Percentiles rank a stretch among this genome's conserved stretches.
Evolutionary conservation across 2,113 vertebrate species (phyloP).

Genomic region (Gymnobelideus leadbeateri): DNA sequence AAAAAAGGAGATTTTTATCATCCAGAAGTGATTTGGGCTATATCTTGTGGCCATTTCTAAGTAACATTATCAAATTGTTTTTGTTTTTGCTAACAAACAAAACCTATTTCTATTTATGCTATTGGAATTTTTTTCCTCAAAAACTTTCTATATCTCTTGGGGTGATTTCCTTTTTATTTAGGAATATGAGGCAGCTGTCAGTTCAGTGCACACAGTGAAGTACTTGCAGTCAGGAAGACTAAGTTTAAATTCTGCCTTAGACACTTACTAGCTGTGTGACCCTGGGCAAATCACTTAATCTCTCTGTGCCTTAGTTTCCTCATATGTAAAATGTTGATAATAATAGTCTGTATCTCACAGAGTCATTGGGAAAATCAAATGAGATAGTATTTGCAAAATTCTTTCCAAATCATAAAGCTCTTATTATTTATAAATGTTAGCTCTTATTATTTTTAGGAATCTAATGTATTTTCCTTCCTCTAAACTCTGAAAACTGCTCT

Average conservation of each 20-base stretch:
- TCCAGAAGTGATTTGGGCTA: conserved; percentile 59
- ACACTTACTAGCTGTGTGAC: neutral
- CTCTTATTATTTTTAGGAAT: neutral
- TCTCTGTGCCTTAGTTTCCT: neutral
- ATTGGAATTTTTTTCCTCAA: neutral
- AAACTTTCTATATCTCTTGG: neutral
- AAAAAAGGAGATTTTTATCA: conserved; percentile 68
- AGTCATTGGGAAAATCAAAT: neutral
- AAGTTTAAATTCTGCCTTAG: neutral
- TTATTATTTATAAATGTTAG: neutral
- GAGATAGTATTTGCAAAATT: neutral
- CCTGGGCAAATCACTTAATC: neutral
- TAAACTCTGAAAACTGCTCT: neutral
- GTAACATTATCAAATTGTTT: conserved; percentile 18
- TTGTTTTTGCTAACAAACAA: neutral
- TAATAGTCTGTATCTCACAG: neutral
- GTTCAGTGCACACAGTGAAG: neutral
- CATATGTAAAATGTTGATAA: neutral
- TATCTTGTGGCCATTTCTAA: conserved; percentile 46
- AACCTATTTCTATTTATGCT: neutral
- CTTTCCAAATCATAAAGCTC: neutral
- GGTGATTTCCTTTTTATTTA: neutral
- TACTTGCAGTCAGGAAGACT: neutral
- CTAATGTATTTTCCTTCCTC: neutral
- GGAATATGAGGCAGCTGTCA: neutral